Evolutionary conservation across 2,888 invertebrate genomes (phyloP).

Genomic region (Tineola bisselliella): DNA sequence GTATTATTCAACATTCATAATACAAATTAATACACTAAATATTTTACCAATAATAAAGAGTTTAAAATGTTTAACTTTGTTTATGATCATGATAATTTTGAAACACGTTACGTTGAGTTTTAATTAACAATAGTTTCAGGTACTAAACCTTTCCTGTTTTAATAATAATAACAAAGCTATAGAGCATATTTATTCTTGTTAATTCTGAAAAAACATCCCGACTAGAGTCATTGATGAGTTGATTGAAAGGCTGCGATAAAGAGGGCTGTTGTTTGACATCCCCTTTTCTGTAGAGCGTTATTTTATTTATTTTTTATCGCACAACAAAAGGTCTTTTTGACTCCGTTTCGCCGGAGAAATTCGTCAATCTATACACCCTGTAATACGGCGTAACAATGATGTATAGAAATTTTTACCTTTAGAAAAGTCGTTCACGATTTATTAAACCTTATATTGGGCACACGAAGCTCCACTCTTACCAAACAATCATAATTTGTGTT

Average conservation of each 20-base stretch:
- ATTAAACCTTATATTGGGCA: neutral
- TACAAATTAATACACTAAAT: too few species aligned
- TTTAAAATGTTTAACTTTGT: too few species aligned
- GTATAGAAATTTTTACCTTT: neutral
- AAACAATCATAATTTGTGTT: too few species aligned
- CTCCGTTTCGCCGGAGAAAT: neutral
- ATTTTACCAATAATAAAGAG: too few species aligned
- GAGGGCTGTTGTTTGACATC: slow-evolving; percentile 1
- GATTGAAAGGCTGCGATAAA: slow-evolving; percentile 4
- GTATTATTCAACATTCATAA: too few species aligned
- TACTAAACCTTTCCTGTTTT: too few species aligned
- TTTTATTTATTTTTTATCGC: neutral
- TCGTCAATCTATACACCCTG: neutral
- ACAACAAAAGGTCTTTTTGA: neutral
- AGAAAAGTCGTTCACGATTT: neutral
- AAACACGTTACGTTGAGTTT: too few species aligned
- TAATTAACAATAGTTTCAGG: too few species aligned
- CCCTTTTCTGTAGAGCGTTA: neutral
- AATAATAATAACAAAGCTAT: neutral
- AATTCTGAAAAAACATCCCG: neutral
- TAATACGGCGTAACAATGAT: neutral
- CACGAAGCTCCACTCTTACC: too few species aligned
- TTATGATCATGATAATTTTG: too few species aligned
- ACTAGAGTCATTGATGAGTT: neutral
- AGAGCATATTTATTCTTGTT: neutral